Conservation (phyloP, 2,888 invertebrate species). For the Melipona bicolor region DNA sequence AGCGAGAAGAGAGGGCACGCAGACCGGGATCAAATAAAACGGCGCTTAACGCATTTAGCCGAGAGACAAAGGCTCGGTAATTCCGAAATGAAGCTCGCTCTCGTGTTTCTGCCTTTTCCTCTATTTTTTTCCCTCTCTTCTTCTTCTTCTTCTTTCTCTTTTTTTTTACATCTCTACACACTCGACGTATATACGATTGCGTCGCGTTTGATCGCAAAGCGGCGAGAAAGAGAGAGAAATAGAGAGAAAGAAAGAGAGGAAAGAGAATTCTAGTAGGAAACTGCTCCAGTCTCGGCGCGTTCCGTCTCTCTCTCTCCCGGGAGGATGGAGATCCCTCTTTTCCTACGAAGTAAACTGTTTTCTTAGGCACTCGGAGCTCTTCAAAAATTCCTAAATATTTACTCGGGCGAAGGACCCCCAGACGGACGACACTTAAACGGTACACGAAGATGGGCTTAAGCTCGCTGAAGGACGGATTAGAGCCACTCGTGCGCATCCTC, state of each 20-base stretch:
- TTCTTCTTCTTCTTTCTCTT: neutral
- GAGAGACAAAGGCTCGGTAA: slow-evolving; percentile 58
- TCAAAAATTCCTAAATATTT: slow-evolving; percentile 83
- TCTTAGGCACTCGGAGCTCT: slow-evolving; percentile 81
- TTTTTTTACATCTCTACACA: neutral
- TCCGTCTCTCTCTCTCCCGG: slow-evolving; percentile 41
- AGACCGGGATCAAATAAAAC: slow-evolving; percentile 43
- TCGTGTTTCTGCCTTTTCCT: neutral
- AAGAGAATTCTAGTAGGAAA: slow-evolving; percentile 50
- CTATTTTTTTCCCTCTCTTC: neutral
- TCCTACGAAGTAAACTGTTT: slow-evolving; percentile 78
- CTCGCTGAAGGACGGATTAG: slow-evolving; percentile 77
- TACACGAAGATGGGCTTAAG: slow-evolving; percentile 73
- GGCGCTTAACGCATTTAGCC: slow-evolving; percentile 41
- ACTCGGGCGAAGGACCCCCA: slow-evolving; percentile 76
- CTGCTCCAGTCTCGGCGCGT: slow-evolving; percentile 52
- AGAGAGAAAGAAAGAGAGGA: neutral
- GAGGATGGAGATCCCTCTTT: slow-evolving; percentile 42
- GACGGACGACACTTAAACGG: slow-evolving; percentile 75
- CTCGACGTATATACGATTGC: slow-evolving; percentile 37
- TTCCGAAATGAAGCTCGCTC: slow-evolving; percentile 50
- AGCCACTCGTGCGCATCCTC: slow-evolving; percentile 70
- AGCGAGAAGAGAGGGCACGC: neutral
- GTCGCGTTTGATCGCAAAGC: slow-evolving; percentile 59
- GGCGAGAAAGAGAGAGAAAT: slow-evolving; percentile 10